Evolutionary conservation across 1,140 invertebrate genomes (phyloP), one percentile per base, ranked within the genome.

Genomic region (Zeugodacus cucurbitae): DNA sequence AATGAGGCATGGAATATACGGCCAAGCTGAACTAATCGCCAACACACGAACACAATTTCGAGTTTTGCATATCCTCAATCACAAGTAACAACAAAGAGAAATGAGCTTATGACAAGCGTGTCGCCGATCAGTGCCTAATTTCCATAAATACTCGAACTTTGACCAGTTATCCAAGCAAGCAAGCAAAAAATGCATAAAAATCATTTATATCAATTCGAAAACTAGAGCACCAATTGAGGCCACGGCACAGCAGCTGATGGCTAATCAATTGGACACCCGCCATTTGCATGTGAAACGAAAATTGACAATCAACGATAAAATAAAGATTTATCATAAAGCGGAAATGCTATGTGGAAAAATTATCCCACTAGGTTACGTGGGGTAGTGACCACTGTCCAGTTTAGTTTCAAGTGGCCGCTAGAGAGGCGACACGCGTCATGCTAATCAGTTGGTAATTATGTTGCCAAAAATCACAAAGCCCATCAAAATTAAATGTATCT

Each of bases 391-490:
- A 82, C 8, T 82, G 74, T 82, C 74, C 74, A 54, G 41, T 20
- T 20, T 17, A 26, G 1, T 62, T 82, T 82, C 34, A 48, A 82
- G 74, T 82, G 26, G 37, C n/a, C 74, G 41, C 74, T 82, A 8
- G n/a, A 41, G 8, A 37, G 34, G 44, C 37, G 74, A 44, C 74
- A 82, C 74, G 74, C 74, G 74, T 82, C 74, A 82, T 82, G 74
- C 74, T 82, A 82, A 82, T 82, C 74, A 82, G 74, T 54, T 82
- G 37, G 74, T 82, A 82, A 82, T 82, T 82, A 82, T 82, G 74
- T 82, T 82, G 74, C 74, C 44, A 82, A 82, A 82, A 82, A 82
- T 82, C 74, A 54, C 74, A 82, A 82, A 82, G 44, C 74, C 74
- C 44, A 82, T 82, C 48, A 82, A 29, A 48, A 44, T 26, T 10